Evolutionary conservation across 2,888 invertebrate genomes (phyloP), one percentile per base, ranked within the genome.

Genomic region (Argyra leucocephala): DNA sequence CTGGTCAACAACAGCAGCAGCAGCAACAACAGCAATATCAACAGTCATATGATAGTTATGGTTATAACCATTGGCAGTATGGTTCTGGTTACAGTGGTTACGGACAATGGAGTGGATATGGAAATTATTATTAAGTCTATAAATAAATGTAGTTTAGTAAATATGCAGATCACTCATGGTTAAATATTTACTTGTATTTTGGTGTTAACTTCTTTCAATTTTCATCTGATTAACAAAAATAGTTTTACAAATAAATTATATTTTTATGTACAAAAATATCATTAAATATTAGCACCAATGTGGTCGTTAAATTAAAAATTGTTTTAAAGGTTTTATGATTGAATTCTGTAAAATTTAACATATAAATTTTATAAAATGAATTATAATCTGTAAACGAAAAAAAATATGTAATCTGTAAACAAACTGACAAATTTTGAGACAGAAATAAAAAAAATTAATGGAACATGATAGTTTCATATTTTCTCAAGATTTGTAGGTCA

Each of bases 41-140:
- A 66, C 84, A 84, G 66, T 80, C 81, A 57, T 84, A 84, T 72
- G 81, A 83, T 65, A 82, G 83, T 67, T 84, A 84, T 71, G 80
- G 81, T 68, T 85, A 85, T 71, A 84, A 83, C 73, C 84, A 83
- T 70, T 85, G 85, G 85, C 83, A 83, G 69, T 83, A 83, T 22
- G 83, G 84, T 66, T 80, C 83, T 1, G 78, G 81, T 63, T 84
- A 84, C 65, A 78, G 82, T 64, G 81, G 82, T 37, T 84, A 85
- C 70, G 83, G 83, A 67, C 85, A 85, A 70, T 85, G 85, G 85
- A 82, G 84, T 63, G 82, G 83, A 58, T 85, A 85, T 67, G 75
- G 77, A 24, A 79, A 76, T 67, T 79, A 77, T 69, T 78, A 78
- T 69, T 48, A 48, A 48, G 48, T 48, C 2, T 18, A 48, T n/a